Base-by-base conservation (phyloP, 2,888 invertebrate species). In the Hedychridium roseum region DNA sequence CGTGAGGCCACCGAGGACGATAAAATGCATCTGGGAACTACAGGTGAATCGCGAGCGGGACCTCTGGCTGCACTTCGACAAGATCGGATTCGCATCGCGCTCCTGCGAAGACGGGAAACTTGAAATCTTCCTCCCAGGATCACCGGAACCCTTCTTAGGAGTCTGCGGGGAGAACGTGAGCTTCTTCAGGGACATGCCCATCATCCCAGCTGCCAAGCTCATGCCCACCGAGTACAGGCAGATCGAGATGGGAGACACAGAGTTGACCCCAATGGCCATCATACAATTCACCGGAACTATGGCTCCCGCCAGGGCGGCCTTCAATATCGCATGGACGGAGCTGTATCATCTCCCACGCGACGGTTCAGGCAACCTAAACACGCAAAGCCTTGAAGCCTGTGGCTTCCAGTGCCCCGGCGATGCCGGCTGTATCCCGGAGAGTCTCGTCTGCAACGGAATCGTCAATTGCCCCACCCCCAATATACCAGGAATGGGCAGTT, bases 291-390 rank as follows among this genome's bases (percentile, higher is more conserved):
- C 87, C 1, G 90, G 90, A 28, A 86, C 89, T 0, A 89, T 90
- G 55, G 83, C 86, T 0, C 91, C 93, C 0, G 91, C 92, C 0
- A 83, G 90, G 49, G 91, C 92, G 6, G 88, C 91, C 7, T 94
- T 94, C 72, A 92, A 92, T 73, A 88, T 94, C 23, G 91, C 90
- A 9, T 94, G 94, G 94, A 94, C 93, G 1, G 94, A 94, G 64
- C 82, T 94, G 28, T 92, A 88, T 71, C 93, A 93, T 76, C 80
- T 94, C 62, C 93, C 93, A 0, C 85, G 92, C 60, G 92, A 92
- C 77, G 86, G 88, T 14, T 91, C 92, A 60, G 93, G 92, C 0
- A 87, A 88, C 16, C 76, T 89, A 26, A 90, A 90, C 83, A 90
- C 90, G 0, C 90, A 91, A 21, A 85, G 88, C 54, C 79, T 92